phyloP scores from a whole-genome alignment of 2,797 vertebrate genomes.

The Jordanella pulchra region DNA sequence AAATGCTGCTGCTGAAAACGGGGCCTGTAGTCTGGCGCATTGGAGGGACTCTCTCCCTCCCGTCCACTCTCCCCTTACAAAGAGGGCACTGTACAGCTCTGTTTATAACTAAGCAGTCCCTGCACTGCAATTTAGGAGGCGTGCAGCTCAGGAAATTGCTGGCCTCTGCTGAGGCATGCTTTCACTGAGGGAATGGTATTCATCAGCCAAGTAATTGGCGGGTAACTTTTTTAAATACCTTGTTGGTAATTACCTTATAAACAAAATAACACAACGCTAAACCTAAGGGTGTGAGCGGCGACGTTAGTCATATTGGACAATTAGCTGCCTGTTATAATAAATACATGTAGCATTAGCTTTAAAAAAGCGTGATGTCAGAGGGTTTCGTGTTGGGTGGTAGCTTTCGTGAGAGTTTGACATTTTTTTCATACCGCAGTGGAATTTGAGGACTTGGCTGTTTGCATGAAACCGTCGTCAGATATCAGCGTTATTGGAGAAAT shows the following conservation, averaged over 20 bases:
- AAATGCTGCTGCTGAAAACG: slow-evolving; percentile 81
- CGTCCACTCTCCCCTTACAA: slow-evolving; percentile 79
- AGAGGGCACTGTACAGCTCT: slow-evolving; percentile 86
- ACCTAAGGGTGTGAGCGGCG: slow-evolving; percentile 60
- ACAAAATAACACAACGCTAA: slow-evolving; percentile 86
- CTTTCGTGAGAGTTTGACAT: slow-evolving; percentile 39
- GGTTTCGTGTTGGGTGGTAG: slow-evolving; percentile 55
- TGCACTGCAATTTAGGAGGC: slow-evolving; percentile 94
- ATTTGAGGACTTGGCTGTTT: slow-evolving; percentile 61
- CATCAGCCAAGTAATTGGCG: slow-evolving; percentile 93
- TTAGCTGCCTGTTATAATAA: slow-evolving; percentile 46
- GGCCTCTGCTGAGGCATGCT: slow-evolving; percentile 88
- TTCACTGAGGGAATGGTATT: slow-evolving; percentile 94
- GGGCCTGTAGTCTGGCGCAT: slow-evolving; percentile 81
- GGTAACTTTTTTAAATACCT: slow-evolving; percentile 89
- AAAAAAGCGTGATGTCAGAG: not conserved
- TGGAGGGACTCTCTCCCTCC: slow-evolving; percentile 77
- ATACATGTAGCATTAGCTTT: slow-evolving; percentile 11
- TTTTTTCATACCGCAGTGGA: slow-evolving; percentile 55
- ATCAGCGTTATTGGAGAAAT: slow-evolving; percentile 59
- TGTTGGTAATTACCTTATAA: slow-evolving; percentile 97
- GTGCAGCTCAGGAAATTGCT: slow-evolving; percentile 95
- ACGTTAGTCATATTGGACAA: slow-evolving; percentile 55
- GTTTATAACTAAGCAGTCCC: slow-evolving; percentile 86
- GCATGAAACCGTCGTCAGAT: slow-evolving; percentile 50